Conservation (phyloP, 2,888 invertebrate species). For the Agrochola circellaris region DNA sequence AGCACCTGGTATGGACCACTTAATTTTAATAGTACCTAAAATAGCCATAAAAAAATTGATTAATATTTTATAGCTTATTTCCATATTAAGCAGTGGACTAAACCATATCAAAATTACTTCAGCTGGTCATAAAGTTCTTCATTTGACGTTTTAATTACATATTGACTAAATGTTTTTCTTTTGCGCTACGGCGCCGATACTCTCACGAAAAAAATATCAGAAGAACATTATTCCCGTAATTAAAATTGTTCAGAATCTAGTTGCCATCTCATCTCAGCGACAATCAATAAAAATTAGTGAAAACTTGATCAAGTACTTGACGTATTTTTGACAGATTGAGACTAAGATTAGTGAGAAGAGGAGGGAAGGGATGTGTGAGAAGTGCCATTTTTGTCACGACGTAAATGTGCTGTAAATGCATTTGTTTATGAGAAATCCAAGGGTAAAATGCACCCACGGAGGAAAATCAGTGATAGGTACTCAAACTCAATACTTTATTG, state of each 20-base stretch:
- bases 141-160: constrained; percentile 15
- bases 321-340: not conserved
- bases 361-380: too few species aligned
- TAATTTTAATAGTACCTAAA: not conserved
- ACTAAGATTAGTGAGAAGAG: too few species aligned
- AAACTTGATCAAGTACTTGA: not conserved
- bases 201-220: not conserved
- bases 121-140: not conserved
- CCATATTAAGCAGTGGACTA: not conserved
- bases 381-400: not conserved
- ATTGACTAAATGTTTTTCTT: not conserved
- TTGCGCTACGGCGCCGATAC: too few species aligned
- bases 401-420: not conserved
- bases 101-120: not conserved
- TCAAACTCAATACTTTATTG: too few species aligned
- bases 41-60: not conserved
- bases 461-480: not conserved
- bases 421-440: not conserved
- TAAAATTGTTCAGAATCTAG: not conserved
- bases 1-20: not conserved
- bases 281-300: not conserved
- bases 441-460: not conserved
- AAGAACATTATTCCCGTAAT: not conserved
- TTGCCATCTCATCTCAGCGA: not conserved
- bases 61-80: constrained; percentile 8